Evolutionary conservation across 1,140 invertebrate species (phyloP).

Genomic region (Brachionus plicatilis): DNA sequence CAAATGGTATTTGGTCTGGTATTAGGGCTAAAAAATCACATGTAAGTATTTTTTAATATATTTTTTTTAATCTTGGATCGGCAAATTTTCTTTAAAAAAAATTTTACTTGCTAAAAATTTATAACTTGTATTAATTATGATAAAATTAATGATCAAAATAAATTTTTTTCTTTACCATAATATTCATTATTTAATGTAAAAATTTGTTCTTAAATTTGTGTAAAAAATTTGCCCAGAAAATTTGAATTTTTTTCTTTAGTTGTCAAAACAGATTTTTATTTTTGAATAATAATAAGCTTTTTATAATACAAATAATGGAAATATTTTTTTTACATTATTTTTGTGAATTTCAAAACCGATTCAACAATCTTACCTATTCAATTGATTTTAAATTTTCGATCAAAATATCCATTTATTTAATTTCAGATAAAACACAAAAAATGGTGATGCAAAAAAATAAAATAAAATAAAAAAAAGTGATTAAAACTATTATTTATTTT

Average conservation of each 20-base stretch:
- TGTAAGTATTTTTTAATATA: constrained; percentile 56
- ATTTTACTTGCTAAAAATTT: background rate
- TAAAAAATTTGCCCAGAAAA: background rate
- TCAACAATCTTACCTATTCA: no score
- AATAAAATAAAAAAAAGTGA: no score
- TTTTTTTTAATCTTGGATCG: background rate
- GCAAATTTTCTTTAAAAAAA: constrained; percentile 55
- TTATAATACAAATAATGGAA: background rate
- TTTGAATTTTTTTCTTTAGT: background rate
- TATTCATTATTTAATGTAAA: background rate
- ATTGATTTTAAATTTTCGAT: no score
- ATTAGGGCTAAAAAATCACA: constrained; percentile 80
- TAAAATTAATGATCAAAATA: no score
- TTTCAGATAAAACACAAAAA: no score
- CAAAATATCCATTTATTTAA: no score
- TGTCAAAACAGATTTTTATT: background rate
- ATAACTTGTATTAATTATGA: no score
- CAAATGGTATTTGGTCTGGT: constrained; percentile 95
- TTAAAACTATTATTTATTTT: no score
- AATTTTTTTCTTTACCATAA: no score
- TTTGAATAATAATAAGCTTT: background rate
- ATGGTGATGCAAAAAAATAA: no score
- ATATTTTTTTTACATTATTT: no score
- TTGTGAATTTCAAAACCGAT: no score
- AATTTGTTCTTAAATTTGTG: background rate